Percentiles rank a stretch among this genome's conserved stretches.
Evolutionary conservation across 2,113 vertebrate genomes (phyloP).

Genomic region (Macroglossus sobrinus): DNA sequence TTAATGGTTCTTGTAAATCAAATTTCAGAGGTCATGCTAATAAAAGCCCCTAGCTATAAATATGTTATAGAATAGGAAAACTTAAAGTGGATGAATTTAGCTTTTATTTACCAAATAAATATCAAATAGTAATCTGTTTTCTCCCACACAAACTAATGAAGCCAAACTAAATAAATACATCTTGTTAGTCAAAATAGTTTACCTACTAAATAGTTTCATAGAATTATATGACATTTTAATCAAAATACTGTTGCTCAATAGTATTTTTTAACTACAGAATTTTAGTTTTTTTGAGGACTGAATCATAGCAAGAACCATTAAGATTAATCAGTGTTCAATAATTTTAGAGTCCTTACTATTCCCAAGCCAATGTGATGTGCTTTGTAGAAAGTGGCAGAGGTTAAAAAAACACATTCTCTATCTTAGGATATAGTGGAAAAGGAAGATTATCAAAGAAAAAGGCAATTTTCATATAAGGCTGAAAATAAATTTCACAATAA

Average conservation of each 20-base stretch:
- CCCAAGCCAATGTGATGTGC: background rate
- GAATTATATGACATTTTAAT: background rate
- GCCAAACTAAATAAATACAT: background rate
- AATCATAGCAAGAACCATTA: background rate
- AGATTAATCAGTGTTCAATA: background rate
- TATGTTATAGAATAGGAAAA: background rate
- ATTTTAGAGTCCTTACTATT: background rate
- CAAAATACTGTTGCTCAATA: background rate
- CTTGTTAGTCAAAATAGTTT: background rate
- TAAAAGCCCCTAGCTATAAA: background rate
- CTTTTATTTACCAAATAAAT: background rate
- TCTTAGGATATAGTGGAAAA: background rate
- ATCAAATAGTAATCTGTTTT: background rate
- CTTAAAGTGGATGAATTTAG: background rate
- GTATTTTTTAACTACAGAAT: background rate
- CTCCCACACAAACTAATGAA: background rate
- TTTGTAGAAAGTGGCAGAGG: background rate
- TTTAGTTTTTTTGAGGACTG: background rate
- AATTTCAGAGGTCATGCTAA: background rate
- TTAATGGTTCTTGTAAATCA: background rate
- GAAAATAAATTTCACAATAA: slow-evolving; percentile 20
- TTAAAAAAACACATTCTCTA: background rate
- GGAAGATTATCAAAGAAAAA: background rate
- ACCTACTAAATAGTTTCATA: background rate
- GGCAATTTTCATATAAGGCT: background rate